Conservation (phyloP, 2,113 vertebrate species). For the Megatriorchis doriae region DNA sequence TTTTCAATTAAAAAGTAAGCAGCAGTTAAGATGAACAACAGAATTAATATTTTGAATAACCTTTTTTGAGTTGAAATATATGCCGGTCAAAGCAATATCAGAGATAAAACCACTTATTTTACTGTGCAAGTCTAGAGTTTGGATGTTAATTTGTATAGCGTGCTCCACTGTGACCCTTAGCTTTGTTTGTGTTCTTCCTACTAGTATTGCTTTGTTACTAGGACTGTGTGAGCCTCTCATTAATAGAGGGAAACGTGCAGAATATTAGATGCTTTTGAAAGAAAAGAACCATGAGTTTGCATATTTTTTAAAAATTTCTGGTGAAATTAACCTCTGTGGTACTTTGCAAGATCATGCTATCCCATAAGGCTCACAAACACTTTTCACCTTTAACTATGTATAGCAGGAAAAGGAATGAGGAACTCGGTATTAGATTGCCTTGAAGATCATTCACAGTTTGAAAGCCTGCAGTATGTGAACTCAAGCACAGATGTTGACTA, state of each 20-base stretch:
- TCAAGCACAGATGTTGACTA: neutral
- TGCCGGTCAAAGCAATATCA: neutral
- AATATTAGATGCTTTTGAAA: neutral
- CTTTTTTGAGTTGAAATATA: neutral
- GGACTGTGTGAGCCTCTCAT: neutral
- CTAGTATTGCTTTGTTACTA: neutral
- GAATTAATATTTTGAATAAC: neutral
- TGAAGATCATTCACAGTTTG: neutral
- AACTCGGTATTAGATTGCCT: neutral
- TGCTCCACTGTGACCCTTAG: neutral
- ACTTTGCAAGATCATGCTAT: neutral
- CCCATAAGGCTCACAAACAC: neutral
- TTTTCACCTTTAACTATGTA: neutral
- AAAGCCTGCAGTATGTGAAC: neutral
- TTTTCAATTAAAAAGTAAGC: neutral
- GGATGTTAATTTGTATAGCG: neutral
- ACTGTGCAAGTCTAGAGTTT: neutral
- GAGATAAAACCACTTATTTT: neutral
- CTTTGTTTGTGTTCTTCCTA: neutral
- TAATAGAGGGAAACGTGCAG: neutral
- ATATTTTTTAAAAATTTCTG: neutral
- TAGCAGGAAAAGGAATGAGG: neutral
- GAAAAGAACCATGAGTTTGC: neutral
- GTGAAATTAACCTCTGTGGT: neutral
- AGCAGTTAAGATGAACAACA: neutral